phyloP scores from a whole-genome alignment of 2,797 vertebrate species.

The Sternarchorhynchus goeldii region DNA sequence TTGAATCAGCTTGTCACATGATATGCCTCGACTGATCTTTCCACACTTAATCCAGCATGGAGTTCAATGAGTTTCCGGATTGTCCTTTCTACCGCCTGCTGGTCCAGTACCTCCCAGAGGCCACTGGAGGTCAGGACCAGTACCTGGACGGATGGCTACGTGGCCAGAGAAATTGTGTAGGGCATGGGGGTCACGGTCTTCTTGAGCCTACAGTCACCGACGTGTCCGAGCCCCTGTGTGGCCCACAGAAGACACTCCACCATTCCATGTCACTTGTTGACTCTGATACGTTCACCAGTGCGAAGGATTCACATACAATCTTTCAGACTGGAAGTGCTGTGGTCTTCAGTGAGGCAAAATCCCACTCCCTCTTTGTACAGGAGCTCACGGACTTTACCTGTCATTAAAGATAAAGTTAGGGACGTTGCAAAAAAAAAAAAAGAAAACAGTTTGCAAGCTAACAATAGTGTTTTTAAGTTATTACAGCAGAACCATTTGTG shows the following conservation, averaged over 20 bases:
- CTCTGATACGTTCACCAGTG: too few relatives aligned
- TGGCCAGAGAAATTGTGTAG: constrained; percentile 53
- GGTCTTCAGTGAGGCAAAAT: constrained; percentile 69
- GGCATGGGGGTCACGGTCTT: constrained; percentile 65
- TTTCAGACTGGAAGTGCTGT: constrained; percentile 56
- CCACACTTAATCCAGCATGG: constrained; percentile 17
- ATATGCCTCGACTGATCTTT: not conserved
- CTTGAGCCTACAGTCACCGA: constrained; percentile 65
- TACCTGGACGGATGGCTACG: constrained; percentile 62
- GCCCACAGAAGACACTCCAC: not conserved
- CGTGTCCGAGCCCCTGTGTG: constrained; percentile 57
- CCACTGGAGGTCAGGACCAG: constrained; percentile 70
- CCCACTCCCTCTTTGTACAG: too few relatives aligned
- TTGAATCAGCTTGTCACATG: not conserved
- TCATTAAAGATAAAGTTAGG: too few relatives aligned
- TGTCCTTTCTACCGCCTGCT: too few relatives aligned
- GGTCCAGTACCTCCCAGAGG: constrained; percentile 69
- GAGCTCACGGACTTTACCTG: too few relatives aligned
- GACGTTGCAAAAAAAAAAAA: too few relatives aligned
- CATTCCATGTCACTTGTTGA: too few relatives aligned
- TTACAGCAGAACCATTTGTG: too few relatives aligned
- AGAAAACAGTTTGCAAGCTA: too few relatives aligned
- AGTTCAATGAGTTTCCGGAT: not conserved
- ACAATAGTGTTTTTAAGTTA: too few relatives aligned
- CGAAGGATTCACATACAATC: constrained; percentile 50